Evolutionary conservation across 23 tunicate species (phyloP).

Genomic region (Diplosoma virens): DNA sequence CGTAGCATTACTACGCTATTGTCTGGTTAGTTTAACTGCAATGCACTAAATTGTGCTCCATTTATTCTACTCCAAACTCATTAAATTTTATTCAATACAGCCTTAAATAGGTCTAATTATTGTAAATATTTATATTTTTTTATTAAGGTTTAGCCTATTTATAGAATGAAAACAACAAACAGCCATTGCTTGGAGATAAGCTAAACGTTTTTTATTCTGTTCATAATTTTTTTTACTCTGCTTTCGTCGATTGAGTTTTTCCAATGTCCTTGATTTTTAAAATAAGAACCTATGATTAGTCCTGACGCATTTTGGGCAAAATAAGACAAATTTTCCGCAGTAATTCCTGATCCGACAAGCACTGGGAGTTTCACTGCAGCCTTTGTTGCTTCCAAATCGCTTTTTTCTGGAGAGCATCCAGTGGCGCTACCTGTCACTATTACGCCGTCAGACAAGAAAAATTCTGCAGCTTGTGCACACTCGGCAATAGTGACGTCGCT

Average conservation of each 20-base stretch:
- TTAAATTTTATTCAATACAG: too few species aligned
- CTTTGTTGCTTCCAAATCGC: conserved; percentile 13
- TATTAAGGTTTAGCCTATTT: too few species aligned
- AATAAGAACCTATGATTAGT: conserved; percentile 75
- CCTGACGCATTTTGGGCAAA: conserved; percentile 30
- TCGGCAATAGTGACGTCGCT: conserved; percentile 56
- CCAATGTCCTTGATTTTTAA: conserved; percentile 72
- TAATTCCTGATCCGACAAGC: conserved; percentile 86
- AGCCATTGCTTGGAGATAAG: too few species aligned
- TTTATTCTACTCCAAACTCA: too few species aligned
- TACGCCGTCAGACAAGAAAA: conserved; percentile 82
- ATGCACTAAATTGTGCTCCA: too few species aligned
- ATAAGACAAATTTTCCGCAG: conserved; percentile 48
- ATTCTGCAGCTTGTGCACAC: conserved; percentile 68
- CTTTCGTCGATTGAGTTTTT: conserved; percentile 39
- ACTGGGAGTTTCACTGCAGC: conserved; percentile 50
- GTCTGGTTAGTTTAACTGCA: too few species aligned
- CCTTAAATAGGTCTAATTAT: too few species aligned
- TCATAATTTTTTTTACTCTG: conserved; percentile 58
- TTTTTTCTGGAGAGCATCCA: conserved; percentile 32
- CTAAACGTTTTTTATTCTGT: conserved; percentile 7
- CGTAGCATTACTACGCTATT: too few species aligned
- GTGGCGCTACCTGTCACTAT: conserved; percentile 81
- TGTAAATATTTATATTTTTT: too few species aligned
- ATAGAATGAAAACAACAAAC: too few species aligned